Evolutionary conservation across 2,888 invertebrate species (phyloP).

Genomic region (Diadegma fenestrale): DNA sequence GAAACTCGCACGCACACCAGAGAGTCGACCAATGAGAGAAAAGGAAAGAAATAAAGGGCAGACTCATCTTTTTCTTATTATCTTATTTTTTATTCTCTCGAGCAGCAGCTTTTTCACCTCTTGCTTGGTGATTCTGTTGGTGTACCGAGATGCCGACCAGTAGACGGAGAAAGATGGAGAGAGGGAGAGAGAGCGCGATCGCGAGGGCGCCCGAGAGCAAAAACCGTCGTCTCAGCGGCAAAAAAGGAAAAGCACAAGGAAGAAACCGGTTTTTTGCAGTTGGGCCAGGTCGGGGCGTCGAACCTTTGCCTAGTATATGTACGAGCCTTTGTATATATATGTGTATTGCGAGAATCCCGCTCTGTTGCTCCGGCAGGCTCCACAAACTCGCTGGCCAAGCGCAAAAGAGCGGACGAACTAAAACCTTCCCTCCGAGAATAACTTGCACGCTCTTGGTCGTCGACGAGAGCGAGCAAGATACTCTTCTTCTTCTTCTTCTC

Average conservation of each 20-base stretch:
- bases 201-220: conserved; percentile 77
- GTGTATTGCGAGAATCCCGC: conserved; percentile 33
- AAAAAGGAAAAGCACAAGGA: conserved; percentile 76
- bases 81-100: conserved; percentile 5
- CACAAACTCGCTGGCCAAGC: conserved; percentile 60
- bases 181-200: conserved; percentile 42
- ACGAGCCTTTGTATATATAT: conserved; percentile 21
- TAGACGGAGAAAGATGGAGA: conserved; percentile 25
- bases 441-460: conserved; percentile 78
- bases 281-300: conserved; percentile 85
- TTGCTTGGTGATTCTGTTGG: conserved; percentile 53
- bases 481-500: conserved; percentile 63
- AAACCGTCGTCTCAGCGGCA: conserved; percentile 76
- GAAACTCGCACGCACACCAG: conserved; percentile 33
- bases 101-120: conserved; percentile 54
- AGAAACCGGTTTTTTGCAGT: conserved; percentile 85
- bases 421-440: conserved; percentile 84
- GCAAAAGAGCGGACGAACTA: conserved; percentile 64
- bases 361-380: conserved; percentile 46
- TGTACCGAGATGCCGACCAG: conserved; percentile 39
- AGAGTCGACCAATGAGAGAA: conserved; percentile 26
- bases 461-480: conserved; percentile 52
- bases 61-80: conserved; percentile 36
- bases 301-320: conserved; percentile 76
- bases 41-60: conserved; percentile 56